Evolutionary conservation across 2,797 vertebrate genomes (phyloP).

Genomic region (Gastrophryne carolinensis): DNA sequence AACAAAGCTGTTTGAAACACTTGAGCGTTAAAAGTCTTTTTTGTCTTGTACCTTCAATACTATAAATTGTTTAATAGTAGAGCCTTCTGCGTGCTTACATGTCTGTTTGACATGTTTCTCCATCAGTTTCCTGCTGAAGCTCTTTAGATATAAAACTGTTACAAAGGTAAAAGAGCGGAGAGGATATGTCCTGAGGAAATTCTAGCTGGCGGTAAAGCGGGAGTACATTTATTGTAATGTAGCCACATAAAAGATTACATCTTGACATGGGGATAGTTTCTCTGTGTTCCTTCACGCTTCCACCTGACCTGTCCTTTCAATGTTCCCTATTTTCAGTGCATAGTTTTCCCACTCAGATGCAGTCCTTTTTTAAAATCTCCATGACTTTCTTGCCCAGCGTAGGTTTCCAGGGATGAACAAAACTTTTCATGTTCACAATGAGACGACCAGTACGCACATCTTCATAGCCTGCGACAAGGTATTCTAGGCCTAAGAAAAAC

Average conservation of each 20-base stretch:
- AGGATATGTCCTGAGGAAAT: neutral
- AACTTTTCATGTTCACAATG: conserved; percentile 96
- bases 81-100: neutral
- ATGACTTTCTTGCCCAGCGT: conserved; percentile 86
- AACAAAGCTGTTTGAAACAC: conserved; percentile 57
- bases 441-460: conserved; percentile 82
- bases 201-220: neutral
- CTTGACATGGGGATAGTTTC: neutral
- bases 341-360: conserved; percentile 69
- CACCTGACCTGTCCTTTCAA: conserved; percentile 59
- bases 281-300: conserved; percentile 45
- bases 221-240: neutral
- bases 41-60: conserved; percentile 37
- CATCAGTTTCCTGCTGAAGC: too few relatives aligned
- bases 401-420: conserved; percentile 91
- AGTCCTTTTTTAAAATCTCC: conserved; percentile 84
- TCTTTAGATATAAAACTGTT: too few relatives aligned
- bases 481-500: conserved; percentile 80
- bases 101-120: neutral
- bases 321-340: conserved; percentile 60
- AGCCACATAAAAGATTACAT: neutral
- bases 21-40: conserved; percentile 53
- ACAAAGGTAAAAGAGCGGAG: neutral
- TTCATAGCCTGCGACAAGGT: conserved; percentile 89
- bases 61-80: neutral